Conservation (phyloP, 1,140 invertebrate species). For the Formica exsecta region DNA sequence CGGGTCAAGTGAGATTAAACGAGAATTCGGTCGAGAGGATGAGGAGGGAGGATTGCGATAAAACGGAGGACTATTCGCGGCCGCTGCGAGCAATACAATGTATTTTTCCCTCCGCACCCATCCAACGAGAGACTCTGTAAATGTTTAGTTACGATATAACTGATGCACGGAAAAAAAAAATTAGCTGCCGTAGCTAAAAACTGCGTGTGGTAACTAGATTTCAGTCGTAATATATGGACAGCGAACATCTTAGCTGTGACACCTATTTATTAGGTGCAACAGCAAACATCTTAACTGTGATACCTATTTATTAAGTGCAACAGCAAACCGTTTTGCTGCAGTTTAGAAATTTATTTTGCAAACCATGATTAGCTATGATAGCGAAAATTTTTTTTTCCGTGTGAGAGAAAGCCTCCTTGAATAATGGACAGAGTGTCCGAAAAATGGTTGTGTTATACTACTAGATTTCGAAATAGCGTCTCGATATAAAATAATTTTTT, state of each 20-base stretch:
- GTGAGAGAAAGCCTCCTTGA: background rate
- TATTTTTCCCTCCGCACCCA: slow-evolving; percentile 57
- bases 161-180: too few relatives aligned
- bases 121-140: slow-evolving; percentile 42
- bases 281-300: too few relatives aligned
- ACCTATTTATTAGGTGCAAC: too few relatives aligned
- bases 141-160: slow-evolving; percentile 62
- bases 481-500: background rate
- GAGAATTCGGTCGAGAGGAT: slow-evolving; percentile 58
- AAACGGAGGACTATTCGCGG: slow-evolving; percentile 58
- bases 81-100: slow-evolving; percentile 58
- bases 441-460: slow-evolving; percentile 4
- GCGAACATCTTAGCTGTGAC: too few relatives aligned
- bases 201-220: too few relatives aligned
- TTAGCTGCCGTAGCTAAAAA: too few relatives aligned
- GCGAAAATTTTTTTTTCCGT: too few relatives aligned
- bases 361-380: too few relatives aligned
- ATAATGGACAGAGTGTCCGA: background rate
- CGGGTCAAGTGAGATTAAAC: slow-evolving; percentile 74
- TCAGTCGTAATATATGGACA: too few relatives aligned
- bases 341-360: too few relatives aligned
- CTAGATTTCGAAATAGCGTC: slow-evolving; percentile 3
- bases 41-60: slow-evolving; percentile 30
- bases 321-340: too few relatives aligned
- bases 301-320: too few relatives aligned